These are phyloP conservation scores for Antitype chi DNA, from an alignment of 2,888 invertebrate species.

Conservation along the genomic window DNA sequence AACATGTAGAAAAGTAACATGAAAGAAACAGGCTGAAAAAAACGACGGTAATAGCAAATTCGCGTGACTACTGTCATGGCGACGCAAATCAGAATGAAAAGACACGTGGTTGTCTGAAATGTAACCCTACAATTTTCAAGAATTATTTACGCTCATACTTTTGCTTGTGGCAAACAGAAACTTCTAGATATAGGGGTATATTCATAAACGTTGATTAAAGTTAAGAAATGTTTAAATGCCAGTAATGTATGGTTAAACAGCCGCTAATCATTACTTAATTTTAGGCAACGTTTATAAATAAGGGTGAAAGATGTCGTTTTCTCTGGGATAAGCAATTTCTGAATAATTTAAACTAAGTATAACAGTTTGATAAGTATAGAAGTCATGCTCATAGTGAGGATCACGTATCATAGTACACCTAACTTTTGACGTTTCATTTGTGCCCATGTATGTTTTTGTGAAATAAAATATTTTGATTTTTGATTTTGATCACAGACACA, in stretches of 20 bases:
- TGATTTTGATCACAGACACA: too few relatives aligned
- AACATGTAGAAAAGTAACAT: constrained; percentile 42
- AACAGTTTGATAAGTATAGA: neutral
- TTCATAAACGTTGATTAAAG: too few relatives aligned
- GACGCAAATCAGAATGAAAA: constrained; percentile 54
- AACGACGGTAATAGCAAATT: constrained; percentile 53
- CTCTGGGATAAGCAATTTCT: neutral
- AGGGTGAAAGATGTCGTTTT: neutral
- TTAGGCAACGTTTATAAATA: too few relatives aligned
- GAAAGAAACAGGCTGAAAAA: constrained; percentile 48
- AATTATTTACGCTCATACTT: constrained; percentile 4
- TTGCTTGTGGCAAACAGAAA: neutral
- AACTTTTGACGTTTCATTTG: too few relatives aligned
- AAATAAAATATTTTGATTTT: too few relatives aligned
- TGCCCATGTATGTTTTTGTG: too few relatives aligned
- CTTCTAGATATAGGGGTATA: too few relatives aligned
- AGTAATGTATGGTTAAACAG: too few relatives aligned
- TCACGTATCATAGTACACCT: too few relatives aligned
- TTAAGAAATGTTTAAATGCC: too few relatives aligned
- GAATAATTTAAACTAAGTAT: neutral
- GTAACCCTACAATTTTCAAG: constrained; percentile 23
- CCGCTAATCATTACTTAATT: too few relatives aligned
- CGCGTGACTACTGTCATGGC: constrained; percentile 58
- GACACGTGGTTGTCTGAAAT: constrained; percentile 46
- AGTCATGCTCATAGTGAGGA: neutral